phyloP scores from a whole-genome alignment of 2,113 vertebrate genomes.

The Rhineura floridana region DNA sequence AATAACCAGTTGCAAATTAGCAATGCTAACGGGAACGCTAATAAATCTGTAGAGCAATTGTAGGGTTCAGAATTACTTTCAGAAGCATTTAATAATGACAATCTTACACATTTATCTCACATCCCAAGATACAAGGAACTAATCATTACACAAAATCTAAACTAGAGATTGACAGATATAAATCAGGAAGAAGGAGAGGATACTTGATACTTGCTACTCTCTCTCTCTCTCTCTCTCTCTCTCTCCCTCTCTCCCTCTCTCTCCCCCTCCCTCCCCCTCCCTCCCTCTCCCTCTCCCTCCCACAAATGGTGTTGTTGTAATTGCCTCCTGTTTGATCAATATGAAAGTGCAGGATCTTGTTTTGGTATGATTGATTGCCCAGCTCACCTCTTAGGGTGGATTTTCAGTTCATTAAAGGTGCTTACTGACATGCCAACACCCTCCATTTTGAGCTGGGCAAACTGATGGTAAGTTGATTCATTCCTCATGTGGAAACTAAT shows the following conservation, averaged over 20 bases:
- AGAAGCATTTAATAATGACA: slow-evolving; percentile 62
- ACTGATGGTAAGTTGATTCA: neutral
- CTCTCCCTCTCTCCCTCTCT: slow-evolving; percentile 15
- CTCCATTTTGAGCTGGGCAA: neutral
- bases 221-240: slow-evolving; percentile 59
- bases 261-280: too few relatives aligned
- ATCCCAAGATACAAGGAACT: slow-evolving; percentile 66
- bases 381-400: slow-evolving; percentile 53
- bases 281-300: slow-evolving; percentile 34
- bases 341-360: slow-evolving; percentile 62
- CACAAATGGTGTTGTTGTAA: slow-evolving; percentile 62
- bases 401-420: slow-evolving; percentile 51
- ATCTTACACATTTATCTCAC: slow-evolving; percentile 41
- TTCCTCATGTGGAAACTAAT: neutral
- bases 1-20: slow-evolving; percentile 65
- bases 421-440: neutral
- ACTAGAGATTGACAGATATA: slow-evolving; percentile 69
- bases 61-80: slow-evolving; percentile 66
- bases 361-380: slow-evolving; percentile 63
- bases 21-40: slow-evolving; percentile 53
- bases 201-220: slow-evolving; percentile 69
- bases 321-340: slow-evolving; percentile 63
- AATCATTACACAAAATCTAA: slow-evolving; percentile 65
- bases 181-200: slow-evolving; percentile 66
- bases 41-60: slow-evolving; percentile 62